Evolutionary conservation across 2,113 vertebrate species (phyloP), one percentile per base, ranked within the genome.

Genomic region (Nothocercus nigrocapillus): DNA sequence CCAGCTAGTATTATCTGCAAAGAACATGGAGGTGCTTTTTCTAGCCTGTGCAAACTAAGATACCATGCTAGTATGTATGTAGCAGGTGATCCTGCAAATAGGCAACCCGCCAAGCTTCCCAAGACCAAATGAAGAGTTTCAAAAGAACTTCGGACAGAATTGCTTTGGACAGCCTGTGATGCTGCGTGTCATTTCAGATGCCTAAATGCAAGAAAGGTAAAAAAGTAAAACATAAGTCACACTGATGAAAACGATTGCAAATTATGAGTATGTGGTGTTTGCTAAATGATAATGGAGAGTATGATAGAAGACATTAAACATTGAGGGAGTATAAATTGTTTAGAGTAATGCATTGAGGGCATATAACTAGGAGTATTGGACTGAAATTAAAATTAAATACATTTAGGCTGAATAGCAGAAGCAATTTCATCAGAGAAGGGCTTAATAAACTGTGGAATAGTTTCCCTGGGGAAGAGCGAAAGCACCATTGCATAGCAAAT

Each of bases 381-480:
- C 19, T 86, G 34, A 85, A 92, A 42, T 40, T 54, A 64, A 42
- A 56, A 70, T 72, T 66, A 86, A 80, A 77, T 93, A 68, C 82
- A 68, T 84, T 88, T 81, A 51, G 28, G 17, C 24, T 94, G 76
- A 92, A 95, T 51, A 81, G 56, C 34, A 87, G 64, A 92, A 81
- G 56, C 19, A 44, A 64, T 75, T 86, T 79, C 27, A 8, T 84
- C 64, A 88, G 56, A 83, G 2, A 13, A 54, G 40, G 61, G 56
- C 32, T 15, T 88, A 25, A 6, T 90, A 59, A 92, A 85, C 42
- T 78, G 20, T 61, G 22, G 56, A 68, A 32, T 70, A 56, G 28
- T 32, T 21, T 86, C 28, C 58, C 9, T 9, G 56, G 38, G 42
- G 82, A 90, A 85, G 45, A 93, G 72, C 7, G 6, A 79, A 82